Evolutionary conservation across 2,797 vertebrate species (phyloP).

Genomic region (Champsocephalus esox): DNA sequence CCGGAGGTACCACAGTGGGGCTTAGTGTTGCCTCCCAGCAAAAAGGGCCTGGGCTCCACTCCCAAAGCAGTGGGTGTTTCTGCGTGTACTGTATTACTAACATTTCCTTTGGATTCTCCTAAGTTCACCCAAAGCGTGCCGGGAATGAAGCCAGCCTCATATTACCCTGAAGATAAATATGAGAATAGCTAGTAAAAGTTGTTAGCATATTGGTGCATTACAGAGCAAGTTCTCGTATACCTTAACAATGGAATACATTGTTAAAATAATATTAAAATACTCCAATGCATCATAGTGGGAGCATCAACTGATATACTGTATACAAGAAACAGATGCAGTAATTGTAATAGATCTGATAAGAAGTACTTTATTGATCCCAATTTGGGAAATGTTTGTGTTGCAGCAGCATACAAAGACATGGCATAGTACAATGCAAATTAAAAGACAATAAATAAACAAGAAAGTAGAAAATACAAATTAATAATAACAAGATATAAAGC

Average conservation of each 20-base stretch:
- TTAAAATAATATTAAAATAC: no score
- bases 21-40: conserved; percentile 35
- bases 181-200: background rate
- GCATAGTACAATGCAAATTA: no score
- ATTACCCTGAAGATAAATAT: conserved; percentile 1
- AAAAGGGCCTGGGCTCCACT: conserved; percentile 19
- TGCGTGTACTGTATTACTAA: background rate
- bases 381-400: no score
- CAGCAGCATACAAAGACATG: no score
- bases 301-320: conserved; percentile 17
- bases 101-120: conserved; percentile 20
- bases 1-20: conserved; percentile 28
- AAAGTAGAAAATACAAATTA: no score
- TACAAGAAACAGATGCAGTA: conserved; percentile 12
- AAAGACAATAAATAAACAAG: no score
- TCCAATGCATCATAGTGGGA: background rate
- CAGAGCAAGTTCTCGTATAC: no score
- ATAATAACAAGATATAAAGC: no score
- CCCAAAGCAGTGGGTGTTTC: conserved; percentile 3
- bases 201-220: background rate
- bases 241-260: no score
- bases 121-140: conserved; percentile 11
- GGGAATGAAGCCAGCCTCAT: conserved; percentile 17
- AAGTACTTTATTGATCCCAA: no score
- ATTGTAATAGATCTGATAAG: background rate